Evolutionary conservation across 1,140 invertebrate species (phyloP), one percentile per base, ranked within the genome.

Genomic region (Oppia nitens): DNA sequence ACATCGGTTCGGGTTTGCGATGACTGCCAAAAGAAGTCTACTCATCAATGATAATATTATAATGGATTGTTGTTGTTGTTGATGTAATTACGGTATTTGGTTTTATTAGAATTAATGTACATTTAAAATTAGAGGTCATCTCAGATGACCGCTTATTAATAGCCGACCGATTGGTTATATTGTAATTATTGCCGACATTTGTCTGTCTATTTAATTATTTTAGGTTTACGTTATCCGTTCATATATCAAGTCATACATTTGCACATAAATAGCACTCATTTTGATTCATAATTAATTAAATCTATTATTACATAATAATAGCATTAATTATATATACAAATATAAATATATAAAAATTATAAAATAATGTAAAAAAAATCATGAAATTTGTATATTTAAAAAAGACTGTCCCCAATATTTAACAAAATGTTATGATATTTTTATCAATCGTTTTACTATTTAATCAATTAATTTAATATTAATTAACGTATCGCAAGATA

Each of bases 1-100:
- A 68, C 71, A 47, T 68, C 71, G 9, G 74, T 76, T 11, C 65
- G 75, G 25, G 70, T 77, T 9, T 77, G 75, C 66, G 62, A 66
- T n/a, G 67, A 65, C 12, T 77, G 75, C 62, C 56, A 60, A 21
- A 57, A 57, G 23, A 61, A 50, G 6, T 12, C 6, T 2, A 14
- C 24, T 29, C 3, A 32, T 55, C 3, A 11, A 2, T 59, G n/a
- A 51, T 3, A 9, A n/a, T 32, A 47, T 40, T 40, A 6, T 40
- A n/a, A n/a, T n/a, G n/a, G n/a, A n/a, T n/a, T n/a, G n/a, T n/a
- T n/a, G n/a, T n/a, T n/a, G n/a, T n/a, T n/a, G n/a, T n/a, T n/a
- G n/a, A n/a, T n/a, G n/a, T n/a, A n/a, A n/a, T n/a, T n/a, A n/a
- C n/a, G n/a, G n/a, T n/a, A n/a, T n/a, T n/a, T n/a, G n/a, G n/a